Conservation (phyloP, 2,797 vertebrate species). For the Poeciliopsis turneri region DNA sequence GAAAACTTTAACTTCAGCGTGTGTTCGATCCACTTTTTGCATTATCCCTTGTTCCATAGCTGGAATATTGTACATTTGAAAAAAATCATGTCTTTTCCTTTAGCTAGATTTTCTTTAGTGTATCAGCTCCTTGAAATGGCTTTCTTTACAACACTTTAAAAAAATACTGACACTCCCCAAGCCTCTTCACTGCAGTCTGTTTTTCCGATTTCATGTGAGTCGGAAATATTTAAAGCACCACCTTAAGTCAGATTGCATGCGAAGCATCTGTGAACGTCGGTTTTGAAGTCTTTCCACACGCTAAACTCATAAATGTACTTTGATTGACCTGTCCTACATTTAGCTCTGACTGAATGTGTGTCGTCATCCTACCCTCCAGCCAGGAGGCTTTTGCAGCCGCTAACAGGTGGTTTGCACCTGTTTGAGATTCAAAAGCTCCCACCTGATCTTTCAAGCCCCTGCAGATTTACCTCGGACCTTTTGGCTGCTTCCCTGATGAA, state of each 20-base stretch:
- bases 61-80: neutral
- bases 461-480: neutral
- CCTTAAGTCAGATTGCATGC: neutral
- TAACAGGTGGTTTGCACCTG: constrained; percentile 1
- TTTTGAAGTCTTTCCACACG: neutral
- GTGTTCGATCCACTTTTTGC: neutral
- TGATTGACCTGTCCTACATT: neutral
- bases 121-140: neutral
- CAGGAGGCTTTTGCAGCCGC: neutral
- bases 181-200: neutral
- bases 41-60: neutral
- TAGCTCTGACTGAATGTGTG: neutral
- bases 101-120: neutral
- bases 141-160: neutral
- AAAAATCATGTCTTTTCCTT: neutral
- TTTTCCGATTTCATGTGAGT: neutral
- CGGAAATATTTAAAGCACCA: neutral
- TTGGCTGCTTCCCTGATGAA: neutral
- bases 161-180: neutral
- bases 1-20: neutral
- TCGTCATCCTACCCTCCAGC: neutral
- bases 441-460: neutral
- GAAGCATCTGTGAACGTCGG: neutral
- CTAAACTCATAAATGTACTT: neutral
- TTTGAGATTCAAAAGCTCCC: neutral